Conservation (phyloP, 1,140 invertebrate species). For the Drosophila arizonae region DNA sequence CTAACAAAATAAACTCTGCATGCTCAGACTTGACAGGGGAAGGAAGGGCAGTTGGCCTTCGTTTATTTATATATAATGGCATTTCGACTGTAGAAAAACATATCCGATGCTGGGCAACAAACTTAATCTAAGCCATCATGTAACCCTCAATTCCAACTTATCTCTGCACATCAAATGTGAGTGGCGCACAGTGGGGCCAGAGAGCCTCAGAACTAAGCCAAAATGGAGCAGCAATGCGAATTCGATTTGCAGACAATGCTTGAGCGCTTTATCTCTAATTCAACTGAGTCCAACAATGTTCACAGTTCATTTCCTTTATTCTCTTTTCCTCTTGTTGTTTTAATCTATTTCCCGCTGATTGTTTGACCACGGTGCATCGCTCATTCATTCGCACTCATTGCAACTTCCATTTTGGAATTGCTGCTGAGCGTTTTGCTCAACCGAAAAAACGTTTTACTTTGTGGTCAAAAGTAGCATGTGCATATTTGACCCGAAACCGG, state of each 20-base stretch:
- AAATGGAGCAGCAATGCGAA: no score
- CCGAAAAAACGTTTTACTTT: constrained; percentile 74
- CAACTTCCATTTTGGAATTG: constrained; percentile 68
- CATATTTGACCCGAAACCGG: constrained; percentile 57
- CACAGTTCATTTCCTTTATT: no score
- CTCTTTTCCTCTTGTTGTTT: background rate
- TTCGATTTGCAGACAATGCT: no score
- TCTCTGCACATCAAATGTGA: constrained; percentile 2
- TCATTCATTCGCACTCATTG: constrained; percentile 70
- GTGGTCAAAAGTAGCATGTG: constrained; percentile 76
- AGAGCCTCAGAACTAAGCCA: no score
- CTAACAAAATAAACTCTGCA: background rate
- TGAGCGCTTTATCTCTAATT: no score
- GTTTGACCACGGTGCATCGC: background rate
- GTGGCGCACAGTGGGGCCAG: background rate
- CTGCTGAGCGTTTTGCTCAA: constrained; percentile 63
- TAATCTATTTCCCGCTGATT: background rate
- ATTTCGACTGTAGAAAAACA: constrained; percentile 7
- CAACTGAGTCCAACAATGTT: no score
- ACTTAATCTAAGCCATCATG: constrained; percentile 15
- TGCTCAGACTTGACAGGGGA: constrained; percentile 1
- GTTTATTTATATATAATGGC: background rate
- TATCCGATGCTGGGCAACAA: constrained; percentile 1
- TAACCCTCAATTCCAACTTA: constrained; percentile 15
- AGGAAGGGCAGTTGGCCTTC: background rate